Conservation (phyloP, 2,888 invertebrate genomes). For the Suillia variegata region DNA sequence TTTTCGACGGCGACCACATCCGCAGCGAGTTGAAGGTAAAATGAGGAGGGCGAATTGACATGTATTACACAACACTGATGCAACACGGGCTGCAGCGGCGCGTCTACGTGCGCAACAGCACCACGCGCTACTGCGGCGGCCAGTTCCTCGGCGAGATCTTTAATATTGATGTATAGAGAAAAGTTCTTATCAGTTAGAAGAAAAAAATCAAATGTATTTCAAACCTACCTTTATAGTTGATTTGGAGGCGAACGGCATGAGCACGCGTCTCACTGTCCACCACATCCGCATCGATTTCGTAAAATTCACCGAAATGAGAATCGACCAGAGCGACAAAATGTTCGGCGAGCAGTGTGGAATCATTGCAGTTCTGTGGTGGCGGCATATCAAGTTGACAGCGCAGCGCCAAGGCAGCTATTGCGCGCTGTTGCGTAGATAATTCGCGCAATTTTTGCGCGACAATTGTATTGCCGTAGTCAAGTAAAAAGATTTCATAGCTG, state of each 20-base stretch:
- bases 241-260: conserved; percentile 66
- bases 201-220: too few relatives aligned
- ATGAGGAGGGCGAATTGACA: conserved; percentile 71
- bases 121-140: conserved; percentile 38
- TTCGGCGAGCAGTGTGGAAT: conserved; percentile 41
- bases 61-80: conserved; percentile 71
- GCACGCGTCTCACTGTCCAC: conserved; percentile 61
- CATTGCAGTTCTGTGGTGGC: conserved; percentile 38
- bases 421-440: conserved; percentile 66
- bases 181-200: too few relatives aligned
- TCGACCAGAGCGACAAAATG: conserved; percentile 61
- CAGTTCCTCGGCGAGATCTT: conserved; percentile 63
- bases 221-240: conserved; percentile 66
- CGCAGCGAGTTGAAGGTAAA: conserved; percentile 72
- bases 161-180: too few relatives aligned
- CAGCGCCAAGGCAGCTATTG: conserved; percentile 52
- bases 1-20: conserved; percentile 50
- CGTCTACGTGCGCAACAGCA: conserved; percentile 34
- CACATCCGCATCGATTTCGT: conserved; percentile 68
- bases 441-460: conserved; percentile 64
- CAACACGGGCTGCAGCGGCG: conserved; percentile 58
- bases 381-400: conserved; percentile 45
- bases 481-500: conserved; percentile 73
- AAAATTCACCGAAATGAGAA: conserved; percentile 65
- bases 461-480: conserved; percentile 71